phyloP scores from a whole-genome alignment of 1,140 invertebrate genomes.

The Halictus rubicundus region DNA sequence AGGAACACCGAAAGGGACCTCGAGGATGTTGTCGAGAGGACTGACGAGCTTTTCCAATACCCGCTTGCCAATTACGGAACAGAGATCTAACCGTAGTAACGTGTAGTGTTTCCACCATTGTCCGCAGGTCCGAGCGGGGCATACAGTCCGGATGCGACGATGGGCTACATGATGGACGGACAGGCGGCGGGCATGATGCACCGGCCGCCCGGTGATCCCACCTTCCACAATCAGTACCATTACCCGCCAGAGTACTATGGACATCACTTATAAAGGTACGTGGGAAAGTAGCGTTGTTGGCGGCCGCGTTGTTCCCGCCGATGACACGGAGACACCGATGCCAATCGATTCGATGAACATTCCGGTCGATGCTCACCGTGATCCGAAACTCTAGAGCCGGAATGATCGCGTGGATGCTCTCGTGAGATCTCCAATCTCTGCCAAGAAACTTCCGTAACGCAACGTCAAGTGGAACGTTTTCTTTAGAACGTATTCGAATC shows the following conservation, averaged over 20 bases:
- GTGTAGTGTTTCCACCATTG: slow-evolving; percentile 90
- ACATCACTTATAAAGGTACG: slow-evolving; percentile 89
- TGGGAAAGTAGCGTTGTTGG: slow-evolving; percentile 28
- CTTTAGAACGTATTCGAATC: too few relatives aligned
- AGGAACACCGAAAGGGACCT: slow-evolving; percentile 22
- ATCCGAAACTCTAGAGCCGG: too few relatives aligned
- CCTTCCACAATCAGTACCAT: slow-evolving; percentile 95
- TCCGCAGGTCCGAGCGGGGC: slow-evolving; percentile 95
- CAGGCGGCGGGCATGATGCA: slow-evolving; percentile 95
- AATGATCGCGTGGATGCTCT: too few relatives aligned
- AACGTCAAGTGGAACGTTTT: too few relatives aligned
- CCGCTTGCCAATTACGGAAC: slow-evolving; percentile 74
- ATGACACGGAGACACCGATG: background rate
- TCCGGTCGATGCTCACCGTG: too few relatives aligned
- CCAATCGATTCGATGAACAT: slow-evolving; percentile 19
- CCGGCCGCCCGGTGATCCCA: slow-evolving; percentile 92
- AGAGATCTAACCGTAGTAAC: slow-evolving; percentile 81
- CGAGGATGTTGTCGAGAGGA: slow-evolving; percentile 13
- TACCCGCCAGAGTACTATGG: slow-evolving; percentile 95
- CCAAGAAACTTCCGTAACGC: too few relatives aligned
- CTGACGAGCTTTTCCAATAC: slow-evolving; percentile 73
- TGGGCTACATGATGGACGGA: slow-evolving; percentile 98
- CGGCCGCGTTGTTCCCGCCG: background rate
- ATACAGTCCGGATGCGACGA: slow-evolving; percentile 95
- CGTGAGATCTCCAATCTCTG: too few relatives aligned